These are phyloP conservation scores for Orientallactaga bullata DNA, from an alignment of 2,113 vertebrate species.

Conservation along the genomic window DNA sequence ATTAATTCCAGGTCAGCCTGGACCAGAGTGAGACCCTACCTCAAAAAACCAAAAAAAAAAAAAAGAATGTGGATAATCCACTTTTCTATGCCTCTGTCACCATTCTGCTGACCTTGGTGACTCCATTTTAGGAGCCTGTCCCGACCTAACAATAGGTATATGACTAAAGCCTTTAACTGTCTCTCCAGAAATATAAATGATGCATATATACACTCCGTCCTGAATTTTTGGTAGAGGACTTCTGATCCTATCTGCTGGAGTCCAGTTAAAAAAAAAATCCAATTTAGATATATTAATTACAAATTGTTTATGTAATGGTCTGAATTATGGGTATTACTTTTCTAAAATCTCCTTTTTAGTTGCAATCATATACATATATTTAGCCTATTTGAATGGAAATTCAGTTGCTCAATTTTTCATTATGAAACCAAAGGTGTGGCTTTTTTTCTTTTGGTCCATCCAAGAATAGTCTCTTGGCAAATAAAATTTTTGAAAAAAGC, in stretches of 20 bases:
- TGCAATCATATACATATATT: not conserved
- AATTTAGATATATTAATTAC: conserved; percentile 18
- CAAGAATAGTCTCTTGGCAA: conserved; percentile 18
- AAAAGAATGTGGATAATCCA: no score
- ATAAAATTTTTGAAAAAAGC: not conserved
- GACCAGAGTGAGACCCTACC: no score
- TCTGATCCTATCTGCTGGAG: not conserved
- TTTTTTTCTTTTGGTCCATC: conserved; percentile 40
- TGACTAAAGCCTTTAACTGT: not conserved
- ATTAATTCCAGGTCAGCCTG: no score
- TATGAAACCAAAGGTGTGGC: not conserved
- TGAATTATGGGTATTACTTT: not conserved
- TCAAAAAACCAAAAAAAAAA: no score
- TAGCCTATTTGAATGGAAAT: not conserved
- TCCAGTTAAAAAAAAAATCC: not conserved
- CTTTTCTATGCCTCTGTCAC: no score
- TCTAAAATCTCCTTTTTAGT: conserved; percentile 44
- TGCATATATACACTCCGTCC: not conserved
- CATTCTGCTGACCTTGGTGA: no score
- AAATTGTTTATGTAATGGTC: not conserved
- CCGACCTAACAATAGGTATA: no score
- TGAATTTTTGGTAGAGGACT: conserved; percentile 2
- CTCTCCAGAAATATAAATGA: not conserved
- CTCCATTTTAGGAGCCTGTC: no score
- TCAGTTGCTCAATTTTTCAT: conserved; percentile 1